Percentiles rank a stretch among this genome's conserved stretches.
These are phyloP conservation scores for Pachyrhynchus sulphureomaculatus DNA, from an alignment of 1,140 invertebrate genomes.

Conservation along the genomic window DNA sequence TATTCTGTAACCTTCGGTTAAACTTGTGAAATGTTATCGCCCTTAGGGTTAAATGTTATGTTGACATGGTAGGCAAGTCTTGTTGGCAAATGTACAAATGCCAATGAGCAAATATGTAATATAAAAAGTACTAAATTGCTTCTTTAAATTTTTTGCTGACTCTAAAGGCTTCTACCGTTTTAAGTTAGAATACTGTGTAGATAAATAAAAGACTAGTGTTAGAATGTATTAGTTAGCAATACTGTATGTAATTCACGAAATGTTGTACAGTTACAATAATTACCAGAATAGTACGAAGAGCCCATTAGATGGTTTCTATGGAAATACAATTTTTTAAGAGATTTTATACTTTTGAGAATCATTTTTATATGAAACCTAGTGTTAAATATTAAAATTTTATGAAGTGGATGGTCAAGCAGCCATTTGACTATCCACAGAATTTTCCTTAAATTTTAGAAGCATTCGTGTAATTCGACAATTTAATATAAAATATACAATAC, in stretches of 20 bases:
- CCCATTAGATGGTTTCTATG: conserved; percentile 13
- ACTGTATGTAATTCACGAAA: conserved; percentile 25
- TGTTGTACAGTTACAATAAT: conserved; percentile 38
- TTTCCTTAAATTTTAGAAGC: background rate
- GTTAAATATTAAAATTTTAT: background rate
- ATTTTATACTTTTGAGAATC: conserved; percentile 25
- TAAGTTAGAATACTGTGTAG: too few relatives aligned
- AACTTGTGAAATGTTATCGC: too few relatives aligned
- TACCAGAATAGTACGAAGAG: background rate
- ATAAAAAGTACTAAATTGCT: too few relatives aligned
- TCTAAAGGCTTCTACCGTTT: too few relatives aligned
- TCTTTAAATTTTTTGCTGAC: too few relatives aligned
- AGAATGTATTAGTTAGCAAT: conserved; percentile 35
- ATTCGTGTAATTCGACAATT: background rate
- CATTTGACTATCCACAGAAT: conserved; percentile 26
- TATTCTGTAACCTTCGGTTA: too few relatives aligned
- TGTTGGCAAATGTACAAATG: too few relatives aligned
- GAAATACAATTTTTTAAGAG: conserved; percentile 14
- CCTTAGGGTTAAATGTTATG: too few relatives aligned
- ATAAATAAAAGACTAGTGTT: conserved; percentile 3
- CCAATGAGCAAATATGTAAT: too few relatives aligned
- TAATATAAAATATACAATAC: background rate
- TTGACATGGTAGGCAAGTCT: too few relatives aligned
- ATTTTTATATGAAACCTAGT: conserved; percentile 18
- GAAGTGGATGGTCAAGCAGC: conserved; percentile 20